A percentile compares a stretch with the other conserved stretches of the same genome.
Evolutionary conservation across 64 coral and sea anemone species (phyloP).

Genomic region (Platygyra sinensis): DNA sequence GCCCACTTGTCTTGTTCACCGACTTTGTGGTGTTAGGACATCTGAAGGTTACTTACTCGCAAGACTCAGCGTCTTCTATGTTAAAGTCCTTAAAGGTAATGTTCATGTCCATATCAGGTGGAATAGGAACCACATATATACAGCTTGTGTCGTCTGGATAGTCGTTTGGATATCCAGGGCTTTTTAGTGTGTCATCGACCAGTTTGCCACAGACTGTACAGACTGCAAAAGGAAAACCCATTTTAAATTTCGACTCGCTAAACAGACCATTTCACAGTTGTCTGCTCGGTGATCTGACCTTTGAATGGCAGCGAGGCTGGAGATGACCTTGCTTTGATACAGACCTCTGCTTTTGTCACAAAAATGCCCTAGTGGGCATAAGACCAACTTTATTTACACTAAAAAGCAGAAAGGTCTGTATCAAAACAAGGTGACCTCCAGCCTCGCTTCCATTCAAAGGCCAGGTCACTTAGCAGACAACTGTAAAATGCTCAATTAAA

Average conservation of each 20-base stretch:
- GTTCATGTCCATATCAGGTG: neutral
- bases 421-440: too few relatives aligned
- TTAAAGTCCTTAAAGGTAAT: neutral
- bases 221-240: neutral
- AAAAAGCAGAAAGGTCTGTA: too few relatives aligned
- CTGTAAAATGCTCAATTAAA: too few relatives aligned
- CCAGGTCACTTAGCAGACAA: too few relatives aligned
- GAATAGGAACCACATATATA: neutral
- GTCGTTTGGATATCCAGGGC: neutral
- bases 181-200: neutral
- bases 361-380: too few relatives aligned
- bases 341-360: too few relatives aligned
- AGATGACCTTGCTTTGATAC: too few relatives aligned
- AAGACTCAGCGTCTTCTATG: neutral
- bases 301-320: too few relatives aligned
- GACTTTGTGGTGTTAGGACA: too few relatives aligned
- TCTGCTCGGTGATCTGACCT: neutral
- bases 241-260: neutral
- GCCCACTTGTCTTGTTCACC: too few relatives aligned
- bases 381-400: too few relatives aligned
- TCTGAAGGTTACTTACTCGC: neutral
- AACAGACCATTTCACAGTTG: neutral
- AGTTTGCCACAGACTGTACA: neutral
- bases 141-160: neutral
- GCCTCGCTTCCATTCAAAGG: too few relatives aligned